Base-by-base conservation (phyloP, 1,140 invertebrate species). In the Proales similis region DNA sequence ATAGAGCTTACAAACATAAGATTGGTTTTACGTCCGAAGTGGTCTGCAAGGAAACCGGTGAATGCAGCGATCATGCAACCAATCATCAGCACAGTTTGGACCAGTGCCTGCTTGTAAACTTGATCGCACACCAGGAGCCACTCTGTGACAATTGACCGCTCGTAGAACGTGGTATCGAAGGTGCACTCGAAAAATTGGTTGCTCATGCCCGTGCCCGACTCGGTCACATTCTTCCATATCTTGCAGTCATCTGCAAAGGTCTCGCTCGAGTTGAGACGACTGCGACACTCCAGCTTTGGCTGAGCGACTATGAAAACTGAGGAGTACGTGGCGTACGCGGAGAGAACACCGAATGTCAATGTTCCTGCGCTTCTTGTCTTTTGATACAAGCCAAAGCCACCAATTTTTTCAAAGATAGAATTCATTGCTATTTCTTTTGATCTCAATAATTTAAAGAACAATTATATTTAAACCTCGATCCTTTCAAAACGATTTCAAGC, bases 81-180 rank as follows among this genome's bases (percentile, higher is more conserved):
- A n/a, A n/a, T n/a, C n/a, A n/a, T n/a, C n/a, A n/a, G n/a, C n/a
- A n/a, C n/a, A n/a, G 43, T 46, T 46, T 46, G 43, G 27, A 26
- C 27, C 27, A 46, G 14, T 24, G 6, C 43, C 24, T 20, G 20
- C 43, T 24, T 17, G 27, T 11, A 20, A 24, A 24, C 20, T 46
- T 20, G 24, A 11, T 46, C 43, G 27, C 43, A 46, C 24, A 46
- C 27, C n/a, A 46, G 27, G 27, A 24, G 24, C 43, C 43, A 46
- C 11, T 46, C 43, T 17, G 11, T 46, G 3, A 46, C 27, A 46
- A 46, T 46, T 3, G 5, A 24, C 27, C 6, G 24, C 11, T 20
- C 43, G n/a, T 46, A 46, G 11, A 17, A 46, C 11, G 43, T 24
- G 20, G 11, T 17, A 19, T 46, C 43, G 14, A 46, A 46, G 4